Evolutionary conservation across 2,113 vertebrate species (phyloP), one percentile per base, ranked within the genome.

Genomic region (Cacatua alba): DNA sequence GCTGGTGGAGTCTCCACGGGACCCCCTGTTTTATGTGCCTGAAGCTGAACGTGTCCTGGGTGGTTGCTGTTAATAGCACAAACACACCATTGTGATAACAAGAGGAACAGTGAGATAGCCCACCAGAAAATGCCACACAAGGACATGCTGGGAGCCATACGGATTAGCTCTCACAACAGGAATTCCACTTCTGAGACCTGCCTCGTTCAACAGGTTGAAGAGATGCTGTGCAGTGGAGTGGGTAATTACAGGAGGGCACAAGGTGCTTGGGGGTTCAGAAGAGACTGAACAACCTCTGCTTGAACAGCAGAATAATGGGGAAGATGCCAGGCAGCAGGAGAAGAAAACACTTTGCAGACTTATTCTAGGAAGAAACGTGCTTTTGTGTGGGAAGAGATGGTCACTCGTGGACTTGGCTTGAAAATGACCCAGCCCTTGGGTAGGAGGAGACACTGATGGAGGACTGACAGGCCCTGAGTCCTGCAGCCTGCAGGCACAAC

Each of bases 1-100:
- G 20, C 92, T 82, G 53, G 57, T 31, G 67, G 89, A 81, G 85
- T 79, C 94, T 96, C 94, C 92, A 82, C 0, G 74, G 94, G 91
- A 89, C 69, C 62, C 76, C 53, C 37, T 48, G 82, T 65, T 94
- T 87, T 49, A 71, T 89, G 19, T 37, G 63, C 94, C 74, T 39
- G 63, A 49, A 67, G 90, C 51, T 55, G 78, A 82, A 82, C 31
- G 13, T 84, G 91, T 68, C 88, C 90, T 67, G 82, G 76, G 86
- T 62, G 65, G 90, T 88, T 88, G 59, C 87, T 48, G 86, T 60
- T 68, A 83, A 90, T 33, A 88, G 96, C 69, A 82, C 79, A 33
- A 90, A 70, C 1, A 31, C 28, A 88, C 68, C 25, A 6, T 5
- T 53, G 91, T 0, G 69, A 75, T 52, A 88, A 65, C 68, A n/a